Percentiles rank a stretch among this genome's conserved stretches.
Evolutionary conservation across 2,113 vertebrate genomes (phyloP).

Genomic region (Gymnobelideus leadbeateri): DNA sequence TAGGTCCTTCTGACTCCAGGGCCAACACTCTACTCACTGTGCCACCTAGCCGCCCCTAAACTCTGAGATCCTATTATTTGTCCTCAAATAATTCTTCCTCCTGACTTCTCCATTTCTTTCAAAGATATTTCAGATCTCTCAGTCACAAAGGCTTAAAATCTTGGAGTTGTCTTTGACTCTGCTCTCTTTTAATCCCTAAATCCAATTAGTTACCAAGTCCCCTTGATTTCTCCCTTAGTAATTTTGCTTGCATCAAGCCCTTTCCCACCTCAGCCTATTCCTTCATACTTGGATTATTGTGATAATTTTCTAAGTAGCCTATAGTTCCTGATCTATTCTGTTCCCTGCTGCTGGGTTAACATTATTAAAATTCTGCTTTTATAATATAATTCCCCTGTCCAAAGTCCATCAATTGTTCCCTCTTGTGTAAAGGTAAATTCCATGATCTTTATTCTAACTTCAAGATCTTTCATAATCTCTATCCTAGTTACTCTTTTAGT

Average conservation of each 20-base stretch:
- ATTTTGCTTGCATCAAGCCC: neutral
- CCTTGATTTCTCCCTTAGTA: neutral
- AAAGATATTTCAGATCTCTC: neutral
- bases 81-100: neutral
- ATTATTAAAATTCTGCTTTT: neutral
- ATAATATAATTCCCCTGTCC: neutral
- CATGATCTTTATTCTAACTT: neutral
- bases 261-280: neutral
- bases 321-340: neutral
- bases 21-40: too few species aligned
- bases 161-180: neutral
- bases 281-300: neutral
- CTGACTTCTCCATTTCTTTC: neutral
- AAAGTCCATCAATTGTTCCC: neutral
- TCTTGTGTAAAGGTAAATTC: neutral
- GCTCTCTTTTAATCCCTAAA: neutral
- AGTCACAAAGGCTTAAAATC: neutral
- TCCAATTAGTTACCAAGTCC: neutral
- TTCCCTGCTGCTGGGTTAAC: neutral
- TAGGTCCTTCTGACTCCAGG: too few species aligned
- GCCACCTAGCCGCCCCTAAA: too few species aligned
- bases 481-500: neutral
- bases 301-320: neutral
- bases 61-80: neutral
- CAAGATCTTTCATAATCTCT: neutral